These are phyloP conservation scores for Etia nguti DNA, from an alignment of 2,113 vertebrate genomes.

Conservation along the genomic window DNA sequence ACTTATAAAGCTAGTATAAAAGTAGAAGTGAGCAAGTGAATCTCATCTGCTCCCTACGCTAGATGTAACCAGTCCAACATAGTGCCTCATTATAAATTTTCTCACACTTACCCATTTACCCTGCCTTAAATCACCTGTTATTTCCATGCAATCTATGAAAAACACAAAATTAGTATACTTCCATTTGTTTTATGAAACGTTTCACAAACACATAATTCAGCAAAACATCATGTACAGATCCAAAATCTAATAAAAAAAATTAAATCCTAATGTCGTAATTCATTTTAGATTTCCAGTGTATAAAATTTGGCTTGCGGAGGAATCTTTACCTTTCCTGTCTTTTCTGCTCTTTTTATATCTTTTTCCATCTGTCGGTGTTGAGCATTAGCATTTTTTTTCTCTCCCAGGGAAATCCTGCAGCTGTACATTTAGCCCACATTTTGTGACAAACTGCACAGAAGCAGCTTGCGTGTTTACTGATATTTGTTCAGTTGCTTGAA, in stretches of 20 bases:
- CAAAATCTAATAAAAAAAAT: rapidly evolving
- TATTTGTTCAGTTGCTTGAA: not conserved
- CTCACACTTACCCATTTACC: not conserved
- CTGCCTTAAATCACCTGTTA: not conserved
- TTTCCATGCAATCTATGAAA: not conserved
- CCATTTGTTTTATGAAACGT: not conserved
- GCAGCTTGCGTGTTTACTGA: not conserved
- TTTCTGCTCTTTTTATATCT: not conserved
- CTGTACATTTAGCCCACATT: not conserved
- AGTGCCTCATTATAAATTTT: not conserved
- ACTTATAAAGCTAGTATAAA: not conserved
- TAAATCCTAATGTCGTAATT: not conserved
- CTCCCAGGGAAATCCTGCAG: not conserved
- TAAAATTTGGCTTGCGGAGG: rapidly evolving
- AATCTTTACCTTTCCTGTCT: not conserved
- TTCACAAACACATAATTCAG: not conserved
- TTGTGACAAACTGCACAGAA: not conserved
- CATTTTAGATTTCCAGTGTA: not conserved
- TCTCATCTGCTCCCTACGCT: not conserved
- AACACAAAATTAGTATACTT: not conserved
- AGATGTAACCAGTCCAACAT: not conserved
- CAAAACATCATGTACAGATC: rapidly evolving
- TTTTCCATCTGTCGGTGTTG: not conserved
- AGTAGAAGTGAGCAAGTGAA: not conserved
- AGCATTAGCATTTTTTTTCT: not conserved